These are phyloP conservation scores for Siniperca knerii DNA, from an alignment of 2,113 vertebrate genomes.

Conservation along the genomic window DNA sequence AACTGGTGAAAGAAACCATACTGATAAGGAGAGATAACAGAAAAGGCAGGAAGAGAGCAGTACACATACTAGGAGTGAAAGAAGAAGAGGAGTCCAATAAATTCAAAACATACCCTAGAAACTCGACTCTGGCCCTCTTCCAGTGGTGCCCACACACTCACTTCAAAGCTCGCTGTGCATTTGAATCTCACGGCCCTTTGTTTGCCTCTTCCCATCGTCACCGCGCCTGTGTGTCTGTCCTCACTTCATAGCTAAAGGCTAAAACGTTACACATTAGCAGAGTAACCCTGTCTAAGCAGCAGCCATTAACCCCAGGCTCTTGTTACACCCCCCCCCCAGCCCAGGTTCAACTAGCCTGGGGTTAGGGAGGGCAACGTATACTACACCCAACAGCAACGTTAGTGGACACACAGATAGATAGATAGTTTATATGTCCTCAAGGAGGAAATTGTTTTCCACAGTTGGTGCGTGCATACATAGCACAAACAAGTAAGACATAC, in stretches of 20 bases:
- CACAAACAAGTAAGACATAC: too few relatives aligned
- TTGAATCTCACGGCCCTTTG: constrained; percentile 21
- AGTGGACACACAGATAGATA: background rate
- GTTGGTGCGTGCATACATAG: too few relatives aligned
- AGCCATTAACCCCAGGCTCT: constrained; percentile 72
- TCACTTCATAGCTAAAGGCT: constrained; percentile 70
- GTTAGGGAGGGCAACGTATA: constrained; percentile 37
- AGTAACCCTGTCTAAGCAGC: constrained; percentile 62
- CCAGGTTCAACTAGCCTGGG: constrained; percentile 71
- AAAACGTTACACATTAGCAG: constrained; percentile 73
- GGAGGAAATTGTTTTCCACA: too few relatives aligned
- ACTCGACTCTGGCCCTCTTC: background rate
- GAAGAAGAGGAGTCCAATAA: constrained; percentile 14
- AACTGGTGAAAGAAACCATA: constrained; percentile 29
- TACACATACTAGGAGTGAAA: constrained; percentile 3
- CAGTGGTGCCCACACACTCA: constrained; percentile 34
- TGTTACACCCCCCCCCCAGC: constrained; percentile 59
- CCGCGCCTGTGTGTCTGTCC: constrained; percentile 51
- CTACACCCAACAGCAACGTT: constrained; percentile 28
- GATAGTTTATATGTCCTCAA: too few relatives aligned
- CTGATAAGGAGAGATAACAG: constrained; percentile 43
- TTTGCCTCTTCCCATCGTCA: constrained; percentile 35
- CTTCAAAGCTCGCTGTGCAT: constrained; percentile 48
- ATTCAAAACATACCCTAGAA: constrained; percentile 36
- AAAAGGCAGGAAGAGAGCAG: constrained; percentile 16